A percentile compares a stretch with the other conserved stretches of the same genome.
Conservation (phyloP, 1,140 invertebrate genomes). For the Stegodyphus dumicola region DNA sequence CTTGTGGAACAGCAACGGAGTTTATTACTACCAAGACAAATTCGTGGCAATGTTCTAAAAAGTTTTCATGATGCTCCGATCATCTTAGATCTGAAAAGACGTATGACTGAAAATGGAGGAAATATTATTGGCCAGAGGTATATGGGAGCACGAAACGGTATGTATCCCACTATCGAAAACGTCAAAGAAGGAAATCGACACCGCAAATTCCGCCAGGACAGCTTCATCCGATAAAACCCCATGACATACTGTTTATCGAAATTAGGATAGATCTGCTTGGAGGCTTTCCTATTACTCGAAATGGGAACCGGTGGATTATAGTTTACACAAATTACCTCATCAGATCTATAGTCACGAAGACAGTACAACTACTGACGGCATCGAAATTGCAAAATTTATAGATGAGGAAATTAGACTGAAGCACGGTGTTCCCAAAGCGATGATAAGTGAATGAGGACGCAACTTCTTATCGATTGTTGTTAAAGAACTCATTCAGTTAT, state of each 20-base stretch:
- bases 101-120: neutral
- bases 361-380: neutral
- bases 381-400: constrained; percentile 63
- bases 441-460: constrained; percentile 62
- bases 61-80: neutral
- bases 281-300: neutral
- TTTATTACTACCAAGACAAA: neutral
- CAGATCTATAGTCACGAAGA: neutral
- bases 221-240: neutral
- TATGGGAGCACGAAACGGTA: neutral
- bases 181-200: neutral
- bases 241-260: neutral
- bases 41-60: neutral
- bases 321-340: neutral
- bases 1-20: neutral
- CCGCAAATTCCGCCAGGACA: neutral
- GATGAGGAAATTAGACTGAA: constrained; percentile 59
- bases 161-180: neutral
- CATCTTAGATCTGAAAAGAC: neutral
- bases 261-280: neutral
- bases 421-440: constrained; percentile 47
- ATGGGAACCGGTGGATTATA: neutral
- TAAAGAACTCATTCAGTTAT: neutral
- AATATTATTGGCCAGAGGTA: neutral
- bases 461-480: neutral